Evolutionary conservation across 2,113 vertebrate species (phyloP), one percentile per base, ranked within the genome.

Genomic region (Zosterops pallidus): DNA sequence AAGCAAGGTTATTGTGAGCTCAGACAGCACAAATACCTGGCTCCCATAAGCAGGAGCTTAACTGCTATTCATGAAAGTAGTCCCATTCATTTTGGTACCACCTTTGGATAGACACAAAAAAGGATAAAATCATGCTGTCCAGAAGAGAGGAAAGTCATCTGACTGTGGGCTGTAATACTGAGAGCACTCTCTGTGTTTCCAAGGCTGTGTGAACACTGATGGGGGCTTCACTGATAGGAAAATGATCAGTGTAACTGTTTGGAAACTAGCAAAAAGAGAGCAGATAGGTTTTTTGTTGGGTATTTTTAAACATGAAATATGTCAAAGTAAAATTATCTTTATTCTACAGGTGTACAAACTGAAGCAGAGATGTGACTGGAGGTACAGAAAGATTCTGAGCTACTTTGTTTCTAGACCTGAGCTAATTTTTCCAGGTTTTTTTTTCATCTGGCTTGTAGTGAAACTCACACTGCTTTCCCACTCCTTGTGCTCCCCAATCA

Each of bases 111-210:
- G 12, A 21, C 2, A 17, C 9, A 62, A 47, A 87, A 74, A 52
- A 76, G 9, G 21, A 49, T 64, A 25, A 56, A 83, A 71, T 56
- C 12, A 71, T 14, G 35, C 14, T 2, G 3, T 59, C 63, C 26
- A 65, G 64, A 9, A 57, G n/a, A 42, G 15, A 25, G 11, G 15
- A 35, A 47, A 50, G 25, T 72, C 49, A 59, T 77, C 23, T 62
- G 1, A 42, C 31, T 35, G 1, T 1, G 1, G 5, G 11, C 15
- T 47, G 5, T 44, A 56, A 39, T 24, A 53, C 14, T 56, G 47
- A 31, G 29, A 42, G 19, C 39, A 67, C 15, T 6, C 17, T 80
- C 23, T 47, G 17, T 42, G 19, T 56, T 89, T 81, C 29, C 23
- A 49, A 5, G n/a, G 44, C 29, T 65, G 0, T 47, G 20, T 41